A percentile compares a stretch with the other conserved stretches of the same genome.
phyloP scores from a whole-genome alignment of 2,113 vertebrate species.

The Python bivittatus region DNA sequence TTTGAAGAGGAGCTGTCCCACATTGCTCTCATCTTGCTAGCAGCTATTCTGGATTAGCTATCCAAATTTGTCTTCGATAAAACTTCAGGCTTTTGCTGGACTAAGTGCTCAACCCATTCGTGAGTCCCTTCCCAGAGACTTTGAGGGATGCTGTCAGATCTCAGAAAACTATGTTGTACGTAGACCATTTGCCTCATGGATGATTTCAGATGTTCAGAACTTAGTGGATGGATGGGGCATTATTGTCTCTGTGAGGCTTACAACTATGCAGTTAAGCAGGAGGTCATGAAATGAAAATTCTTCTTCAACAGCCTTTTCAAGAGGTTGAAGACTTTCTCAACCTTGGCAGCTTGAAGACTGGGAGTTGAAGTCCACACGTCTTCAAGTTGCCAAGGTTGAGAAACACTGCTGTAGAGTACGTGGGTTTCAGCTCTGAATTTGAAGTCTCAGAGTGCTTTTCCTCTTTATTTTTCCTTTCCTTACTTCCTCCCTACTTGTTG shows the following conservation, averaged over 20 bases:
- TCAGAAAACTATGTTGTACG: background rate
- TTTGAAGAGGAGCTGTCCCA: background rate
- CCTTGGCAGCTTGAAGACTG: too few relatives aligned
- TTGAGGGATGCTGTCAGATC: background rate
- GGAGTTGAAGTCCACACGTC: too few relatives aligned
- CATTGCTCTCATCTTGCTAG: background rate
- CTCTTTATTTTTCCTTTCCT: background rate
- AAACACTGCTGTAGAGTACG: accelerated
- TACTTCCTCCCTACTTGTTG: background rate
- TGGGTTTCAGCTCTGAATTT: constrained; percentile 1
- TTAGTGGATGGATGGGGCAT: background rate
- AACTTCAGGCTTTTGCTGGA: background rate
- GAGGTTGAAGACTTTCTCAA: background rate
- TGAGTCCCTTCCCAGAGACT: background rate
- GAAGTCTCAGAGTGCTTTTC: background rate
- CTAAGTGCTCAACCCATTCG: too few relatives aligned
- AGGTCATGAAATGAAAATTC: background rate
- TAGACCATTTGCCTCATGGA: background rate
- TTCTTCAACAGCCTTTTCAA: constrained; percentile 2
- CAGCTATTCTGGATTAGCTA: background rate
- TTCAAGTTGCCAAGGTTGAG: too few relatives aligned
- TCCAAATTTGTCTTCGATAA: background rate
- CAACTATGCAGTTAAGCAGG: background rate
- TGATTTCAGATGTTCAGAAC: background rate
- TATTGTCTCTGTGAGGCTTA: background rate